These are phyloP conservation scores for Epistrophe grossulariae DNA, from an alignment of 2,888 invertebrate species.

Conservation along the genomic window DNA sequence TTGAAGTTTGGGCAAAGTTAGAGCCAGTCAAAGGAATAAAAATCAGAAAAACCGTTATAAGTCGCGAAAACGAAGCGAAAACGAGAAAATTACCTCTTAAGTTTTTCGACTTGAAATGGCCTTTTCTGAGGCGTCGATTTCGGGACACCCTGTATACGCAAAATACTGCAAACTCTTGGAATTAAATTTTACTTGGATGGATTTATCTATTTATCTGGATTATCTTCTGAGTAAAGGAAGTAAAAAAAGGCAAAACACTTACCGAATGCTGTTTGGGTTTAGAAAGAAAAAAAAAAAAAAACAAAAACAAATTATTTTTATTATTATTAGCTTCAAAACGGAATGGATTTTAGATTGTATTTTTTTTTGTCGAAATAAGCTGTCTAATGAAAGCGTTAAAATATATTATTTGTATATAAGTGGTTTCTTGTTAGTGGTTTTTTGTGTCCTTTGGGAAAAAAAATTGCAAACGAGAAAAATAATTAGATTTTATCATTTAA, in stretches of 20 bases:
- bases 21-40: too few species aligned
- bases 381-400: conserved; percentile 52
- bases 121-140: too few species aligned
- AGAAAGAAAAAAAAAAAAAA: conserved; percentile 56
- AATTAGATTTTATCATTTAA: not conserved
- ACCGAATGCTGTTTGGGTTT: conserved; percentile 71
- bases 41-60: too few species aligned
- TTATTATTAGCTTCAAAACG: conserved; percentile 49
- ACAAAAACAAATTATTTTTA: conserved; percentile 58
- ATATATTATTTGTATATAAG: conserved; percentile 8
- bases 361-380: conserved; percentile 20
- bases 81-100: too few species aligned
- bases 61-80: too few species aligned
- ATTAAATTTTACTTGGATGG: conserved; percentile 58
- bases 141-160: too few species aligned
- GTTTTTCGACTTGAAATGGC: too few species aligned
- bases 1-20: too few species aligned
- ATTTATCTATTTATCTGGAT: conserved; percentile 46
- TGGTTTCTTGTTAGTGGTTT: conserved; percentile 31
- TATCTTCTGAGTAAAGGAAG: conserved; percentile 41
- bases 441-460: conserved; percentile 31
- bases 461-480: conserved; percentile 20
- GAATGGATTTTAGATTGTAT: conserved; percentile 40
- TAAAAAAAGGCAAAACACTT: conserved; percentile 58
- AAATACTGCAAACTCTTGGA: conserved; percentile 47